Base-by-base conservation (phyloP, 2,888 invertebrate species). In the Patella pellucida region DNA sequence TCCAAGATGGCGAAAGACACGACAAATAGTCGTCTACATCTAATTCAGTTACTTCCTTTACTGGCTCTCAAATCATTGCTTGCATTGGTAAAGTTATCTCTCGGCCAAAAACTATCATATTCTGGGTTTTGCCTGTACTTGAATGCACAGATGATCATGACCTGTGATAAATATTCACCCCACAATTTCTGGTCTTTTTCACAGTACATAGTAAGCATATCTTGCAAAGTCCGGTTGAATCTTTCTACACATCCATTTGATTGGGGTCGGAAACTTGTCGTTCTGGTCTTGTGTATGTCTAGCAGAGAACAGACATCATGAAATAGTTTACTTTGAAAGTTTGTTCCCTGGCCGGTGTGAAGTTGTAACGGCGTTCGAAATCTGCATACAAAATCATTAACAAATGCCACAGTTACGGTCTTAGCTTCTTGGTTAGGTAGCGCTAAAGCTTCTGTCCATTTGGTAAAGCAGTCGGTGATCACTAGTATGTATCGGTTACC, bases 231-330 rank as follows among this genome's bases (percentile, higher is more conserved):
- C 15, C 72, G 56, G 15, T 74, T 78, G n/a, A 72, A 68, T 31
- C 76, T 7, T 23, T 78, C 78, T 3, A 73, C 73, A 12, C 56
- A 11, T 15, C 78, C 78, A 71, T 78, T 73, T n/a, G 70, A 69
- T 67, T 78, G 76, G 15, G 78, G 78, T 52, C n/a, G n/a, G n/a
- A n/a, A n/a, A n/a, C n/a, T n/a, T n/a, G n/a, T n/a, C n/a, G n/a
- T n/a, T n/a, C n/a, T n/a, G n/a, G n/a, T n/a, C n/a, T n/a, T n/a
- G n/a, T n/a, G n/a, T n/a, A n/a, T n/a, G n/a, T n/a, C 9, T 15
- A 56, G 1, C 16, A 56, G 56, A 27, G 27, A 75, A 52, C 69
- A 75, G 31, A 71, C 23, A n/a, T 62, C 27, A 62, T 56, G 56
- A 41, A 74, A 70, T 5, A 76, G 2, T 50, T 75, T 52, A 14